Evolutionary conservation across 2,113 vertebrate species (phyloP), one percentile per base, ranked within the genome.

Genomic region (Dendrocopos noguchii): DNA sequence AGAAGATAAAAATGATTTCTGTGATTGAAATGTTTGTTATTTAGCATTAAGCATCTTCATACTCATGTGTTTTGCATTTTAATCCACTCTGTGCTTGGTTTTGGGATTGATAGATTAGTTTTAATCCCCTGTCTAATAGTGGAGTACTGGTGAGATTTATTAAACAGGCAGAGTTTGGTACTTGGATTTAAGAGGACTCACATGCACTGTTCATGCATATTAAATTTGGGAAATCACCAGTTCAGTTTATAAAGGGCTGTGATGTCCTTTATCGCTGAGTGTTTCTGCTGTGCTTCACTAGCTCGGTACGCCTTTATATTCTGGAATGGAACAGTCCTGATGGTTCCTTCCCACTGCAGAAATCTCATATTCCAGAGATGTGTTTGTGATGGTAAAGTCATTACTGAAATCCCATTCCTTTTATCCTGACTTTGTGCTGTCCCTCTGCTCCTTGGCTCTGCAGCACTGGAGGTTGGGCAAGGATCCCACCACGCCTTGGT

Each of bases 71-170:
- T 98, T 98, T 98, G 97, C 97, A 97, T 98, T 98, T 98, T 98
- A 98, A 98, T 98, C 98, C 97, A 98, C 97, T 98, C 94, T 95
- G 96, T 96, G 97, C 97, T 98, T 97, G 97, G 97, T 97, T 98
- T 97, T 97, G 97, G 98, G 98, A 98, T 97, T 98, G 97, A 97
- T 98, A 98, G 98, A 98, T 98, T 98, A 98, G 97, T 98, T 98
- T 98, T 98, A 98, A 98, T 98, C 98, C 97, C 95, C 97, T 97
- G 97, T 98, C 98, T 98, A 98, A 98, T 98, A 97, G 97, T 97
- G 94, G 97, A 98, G 97, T 97, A 96, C 96, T 97, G 97, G 97
- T 97, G 97, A 98, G 97, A 98, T 97, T 98, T 98, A 98, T 97
- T 97, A 97, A 97, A 97, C 96, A 98, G 97, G 95, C 97, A 96